Evolutionary conservation across 1,140 invertebrate species (phyloP), one percentile per base, ranked within the genome.

Genomic region (fruit fly (Drosophila melanogaster)): DNA sequence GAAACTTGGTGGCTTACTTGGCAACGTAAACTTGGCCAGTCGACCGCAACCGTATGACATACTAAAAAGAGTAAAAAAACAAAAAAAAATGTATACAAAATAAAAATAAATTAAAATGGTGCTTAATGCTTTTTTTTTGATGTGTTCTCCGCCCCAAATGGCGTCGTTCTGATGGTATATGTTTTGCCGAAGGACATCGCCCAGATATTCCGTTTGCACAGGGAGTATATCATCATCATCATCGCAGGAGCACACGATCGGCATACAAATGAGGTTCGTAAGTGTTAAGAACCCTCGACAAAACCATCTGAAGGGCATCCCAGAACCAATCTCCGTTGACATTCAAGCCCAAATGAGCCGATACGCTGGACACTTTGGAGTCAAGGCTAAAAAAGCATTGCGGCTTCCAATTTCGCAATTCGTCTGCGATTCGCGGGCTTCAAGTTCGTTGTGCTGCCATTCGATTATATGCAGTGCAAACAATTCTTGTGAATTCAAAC

Each of bases 271-370:
- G 64, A 70, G 66, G 41, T 15, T n/a, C 54, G 38, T 33, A 33
- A n/a, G 11, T 17, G 53, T 44, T 55, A 46, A 56, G 43, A 61
- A 62, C 61, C 58, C 72, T 67, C n/a, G 17, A 19, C 3, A 19
- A 44, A 44, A 40, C 8, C 5, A 14, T 67, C 44, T 12, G 46
- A 77, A 57, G 73, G 46, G 14, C 46, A 22, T 11, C 7, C 37
- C 55, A 76, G 64, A 76, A 77, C 15, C 30, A 59, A 76, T 49
- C 65, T 74, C 41, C 51, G 69, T 35, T 86, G 81, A 81, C 81
- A 86, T 77, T 85, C 77, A 80, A 59, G 58, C 50, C 19, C 19
- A 40, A 22, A 15, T 14, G 35, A 37, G 11, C 4, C 57, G 33
- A 40, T 33, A 38, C 33, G 47, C 44, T 41, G 37, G 50, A 61